These are phyloP conservation scores for Drosophila leontia DNA, from an alignment of 1,140 invertebrate species.

Conservation along the genomic window DNA sequence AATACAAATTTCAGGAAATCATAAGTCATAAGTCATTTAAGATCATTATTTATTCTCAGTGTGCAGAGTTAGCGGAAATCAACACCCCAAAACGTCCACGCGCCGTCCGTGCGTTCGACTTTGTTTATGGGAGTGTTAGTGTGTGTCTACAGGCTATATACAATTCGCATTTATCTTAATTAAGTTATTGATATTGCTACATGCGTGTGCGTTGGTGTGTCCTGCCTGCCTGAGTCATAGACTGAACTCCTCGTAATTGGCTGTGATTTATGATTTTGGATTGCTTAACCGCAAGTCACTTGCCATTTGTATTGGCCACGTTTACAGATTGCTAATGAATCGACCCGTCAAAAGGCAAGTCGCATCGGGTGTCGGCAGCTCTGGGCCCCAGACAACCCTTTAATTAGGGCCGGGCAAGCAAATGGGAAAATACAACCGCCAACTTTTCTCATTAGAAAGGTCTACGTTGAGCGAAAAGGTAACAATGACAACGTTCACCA, in stretches of 20 bases:
- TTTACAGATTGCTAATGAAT: conserved; percentile 57
- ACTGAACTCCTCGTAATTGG: conserved; percentile 59
- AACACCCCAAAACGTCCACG: conserved; percentile 47
- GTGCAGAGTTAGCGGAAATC: conserved; percentile 63
- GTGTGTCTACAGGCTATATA: conserved; percentile 62
- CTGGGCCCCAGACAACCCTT: conserved; percentile 48
- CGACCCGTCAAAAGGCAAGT: conserved; percentile 34
- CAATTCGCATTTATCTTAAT: conserved; percentile 82
- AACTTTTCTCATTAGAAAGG: conserved; percentile 68
- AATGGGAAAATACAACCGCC: conserved; percentile 8
- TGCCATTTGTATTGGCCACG: conserved; percentile 57
- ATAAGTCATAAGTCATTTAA: too few relatives aligned
- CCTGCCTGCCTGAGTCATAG: conserved; percentile 14
- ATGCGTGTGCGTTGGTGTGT: conserved; percentile 37
- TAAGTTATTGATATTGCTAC: conserved; percentile 80
- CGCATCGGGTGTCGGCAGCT: conserved; percentile 6
- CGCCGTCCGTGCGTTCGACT: conserved; percentile 19
- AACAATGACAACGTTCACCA: conserved; percentile 33
- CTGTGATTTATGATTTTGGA: conserved; percentile 77
- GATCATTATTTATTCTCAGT: conserved; percentile 21
- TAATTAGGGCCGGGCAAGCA: conserved; percentile 52
- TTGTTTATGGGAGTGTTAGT: conserved; percentile 30
- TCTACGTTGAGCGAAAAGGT: conserved; percentile 23
- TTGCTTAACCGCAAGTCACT: conserved; percentile 77
- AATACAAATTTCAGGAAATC: too few relatives aligned